phyloP scores from a whole-genome alignment of 2,797 vertebrate genomes.

The Euphonia xanthogaster region DNA sequence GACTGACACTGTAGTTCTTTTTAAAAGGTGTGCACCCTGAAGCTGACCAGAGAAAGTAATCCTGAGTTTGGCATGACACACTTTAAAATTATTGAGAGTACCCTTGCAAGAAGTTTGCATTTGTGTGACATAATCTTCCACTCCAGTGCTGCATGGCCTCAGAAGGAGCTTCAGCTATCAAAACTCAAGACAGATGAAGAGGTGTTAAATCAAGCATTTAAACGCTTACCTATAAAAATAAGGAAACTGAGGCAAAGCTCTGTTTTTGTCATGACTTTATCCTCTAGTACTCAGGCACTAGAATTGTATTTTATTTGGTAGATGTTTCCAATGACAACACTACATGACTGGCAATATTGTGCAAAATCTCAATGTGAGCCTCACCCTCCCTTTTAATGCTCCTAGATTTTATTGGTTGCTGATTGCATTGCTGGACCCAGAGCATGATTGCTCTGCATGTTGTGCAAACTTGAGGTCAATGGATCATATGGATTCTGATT shows the following conservation, averaged over 20 bases:
- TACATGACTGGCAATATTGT: neutral
- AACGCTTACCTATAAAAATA: neutral
- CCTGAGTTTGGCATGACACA: neutral
- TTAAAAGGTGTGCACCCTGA: neutral
- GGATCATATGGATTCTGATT: neutral
- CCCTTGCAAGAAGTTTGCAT: neutral
- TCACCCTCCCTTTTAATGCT: neutral
- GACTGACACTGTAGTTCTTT: neutral
- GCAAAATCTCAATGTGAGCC: neutral
- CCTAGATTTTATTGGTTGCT: neutral
- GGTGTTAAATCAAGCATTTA: neutral
- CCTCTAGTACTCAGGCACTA: constrained; percentile 19
- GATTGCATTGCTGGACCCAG: neutral
- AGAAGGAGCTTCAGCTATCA: neutral
- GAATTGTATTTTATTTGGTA: neutral
- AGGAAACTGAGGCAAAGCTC: constrained; percentile 24
- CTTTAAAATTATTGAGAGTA: neutral
- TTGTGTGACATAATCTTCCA: neutral
- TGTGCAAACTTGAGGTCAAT: neutral
- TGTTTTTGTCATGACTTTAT: neutral
- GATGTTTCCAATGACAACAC: neutral
- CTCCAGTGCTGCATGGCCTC: neutral
- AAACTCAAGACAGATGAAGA: neutral
- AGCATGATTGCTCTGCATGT: neutral
- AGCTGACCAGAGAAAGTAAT: neutral